phyloP scores from a whole-genome alignment of 2,113 vertebrate genomes.

The Stigmatopora argus region DNA sequence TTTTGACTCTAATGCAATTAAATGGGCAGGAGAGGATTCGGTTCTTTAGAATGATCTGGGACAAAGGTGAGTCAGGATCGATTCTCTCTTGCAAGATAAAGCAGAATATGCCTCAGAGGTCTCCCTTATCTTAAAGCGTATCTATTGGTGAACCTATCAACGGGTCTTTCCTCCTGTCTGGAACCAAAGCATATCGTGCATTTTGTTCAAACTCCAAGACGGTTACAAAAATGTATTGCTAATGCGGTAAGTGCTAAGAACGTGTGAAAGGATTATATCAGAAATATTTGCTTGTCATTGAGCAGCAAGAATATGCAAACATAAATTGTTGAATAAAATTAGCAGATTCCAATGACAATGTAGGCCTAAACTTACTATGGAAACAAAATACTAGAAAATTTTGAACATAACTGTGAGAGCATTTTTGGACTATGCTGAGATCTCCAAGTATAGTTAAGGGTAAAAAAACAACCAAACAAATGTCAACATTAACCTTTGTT shows the following conservation, averaged over 20 bases:
- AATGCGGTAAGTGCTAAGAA: neutral
- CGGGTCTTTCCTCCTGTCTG: too few species aligned
- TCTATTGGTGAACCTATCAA: too few species aligned
- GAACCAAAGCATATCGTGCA: neutral
- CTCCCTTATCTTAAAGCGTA: too few species aligned
- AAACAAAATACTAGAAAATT: neutral
- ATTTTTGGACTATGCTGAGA: neutral
- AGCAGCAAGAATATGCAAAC: neutral
- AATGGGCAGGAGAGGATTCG: too few species aligned
- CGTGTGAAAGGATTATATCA: neutral
- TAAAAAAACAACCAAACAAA: neutral
- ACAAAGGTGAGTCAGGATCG: too few species aligned
- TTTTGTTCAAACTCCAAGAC: neutral
- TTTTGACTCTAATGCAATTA: too few species aligned
- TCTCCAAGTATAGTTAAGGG: neutral
- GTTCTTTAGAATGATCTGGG: too few species aligned
- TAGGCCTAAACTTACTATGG: neutral
- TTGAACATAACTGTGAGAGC: neutral
- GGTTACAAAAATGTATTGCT: neutral
- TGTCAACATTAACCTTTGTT: neutral
- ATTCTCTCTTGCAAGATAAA: too few species aligned
- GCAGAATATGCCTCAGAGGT: too few species aligned
- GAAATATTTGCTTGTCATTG: neutral
- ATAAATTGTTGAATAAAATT: neutral
- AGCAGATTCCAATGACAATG: neutral